Evolutionary conservation across 2,113 vertebrate genomes (phyloP).

Genomic region (Bufo gargarizans): DNA sequence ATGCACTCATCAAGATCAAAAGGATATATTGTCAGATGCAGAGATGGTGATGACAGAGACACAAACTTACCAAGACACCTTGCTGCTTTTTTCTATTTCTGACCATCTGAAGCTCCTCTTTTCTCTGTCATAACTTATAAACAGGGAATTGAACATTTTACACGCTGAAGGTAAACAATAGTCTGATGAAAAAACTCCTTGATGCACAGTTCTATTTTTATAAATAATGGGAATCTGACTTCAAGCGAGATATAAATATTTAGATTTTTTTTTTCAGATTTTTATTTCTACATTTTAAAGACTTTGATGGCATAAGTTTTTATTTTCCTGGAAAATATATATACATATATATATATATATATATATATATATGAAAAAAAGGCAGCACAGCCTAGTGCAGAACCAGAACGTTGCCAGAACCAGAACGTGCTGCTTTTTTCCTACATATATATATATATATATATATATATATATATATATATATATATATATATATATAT

Average conservation of each 20-base stretch:
- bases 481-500: too few species aligned
- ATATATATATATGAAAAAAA: too few species aligned
- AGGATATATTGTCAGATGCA: slow-evolving; percentile 26
- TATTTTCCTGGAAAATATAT: too few species aligned
- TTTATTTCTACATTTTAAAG: slow-evolving; percentile 1
- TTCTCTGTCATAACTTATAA: slow-evolving; percentile 49
- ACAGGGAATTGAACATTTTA: slow-evolving; percentile 57
- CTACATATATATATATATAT: too few species aligned
- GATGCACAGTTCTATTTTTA: slow-evolving; percentile 43
- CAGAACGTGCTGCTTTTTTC: too few species aligned
- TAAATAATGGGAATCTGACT: slow-evolving; percentile 43
- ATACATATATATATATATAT: too few species aligned
- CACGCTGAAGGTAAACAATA: slow-evolving; percentile 54
- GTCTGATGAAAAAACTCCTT: slow-evolving; percentile 48
- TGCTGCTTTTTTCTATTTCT: slow-evolving; percentile 8
- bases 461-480: too few species aligned
- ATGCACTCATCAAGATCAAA: slow-evolving; percentile 33
- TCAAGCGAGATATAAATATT: slow-evolving; percentile 2
- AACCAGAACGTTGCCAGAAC: too few species aligned
- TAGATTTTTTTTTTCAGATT: neutral
- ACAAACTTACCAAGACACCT: slow-evolving; percentile 34
- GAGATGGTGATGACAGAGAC: slow-evolving; percentile 36
- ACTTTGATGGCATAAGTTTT: neutral
- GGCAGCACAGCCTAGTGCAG: too few species aligned
- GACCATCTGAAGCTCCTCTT: slow-evolving; percentile 31